Conservation (phyloP, 1,140 invertebrate genomes). For the Cyrtorhinus lividipennis region DNA sequence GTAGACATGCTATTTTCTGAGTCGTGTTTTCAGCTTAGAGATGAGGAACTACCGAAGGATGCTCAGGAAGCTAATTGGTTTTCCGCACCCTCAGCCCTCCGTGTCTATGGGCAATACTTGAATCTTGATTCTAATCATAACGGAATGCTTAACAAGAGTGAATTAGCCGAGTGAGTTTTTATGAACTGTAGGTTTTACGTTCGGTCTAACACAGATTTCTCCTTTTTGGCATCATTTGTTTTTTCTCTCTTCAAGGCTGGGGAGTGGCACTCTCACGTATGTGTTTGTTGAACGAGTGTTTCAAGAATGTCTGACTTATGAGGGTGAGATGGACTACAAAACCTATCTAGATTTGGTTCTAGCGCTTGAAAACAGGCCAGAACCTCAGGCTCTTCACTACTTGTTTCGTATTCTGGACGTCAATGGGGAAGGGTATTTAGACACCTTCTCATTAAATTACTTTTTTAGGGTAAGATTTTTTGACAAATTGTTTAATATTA, state of each 20-base stretch:
- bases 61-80: constrained; percentile 87
- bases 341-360: constrained; percentile 90
- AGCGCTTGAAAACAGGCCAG: constrained; percentile 80
- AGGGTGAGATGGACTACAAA: constrained; percentile 97
- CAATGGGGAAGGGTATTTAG: constrained; percentile 70
- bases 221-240: no score
- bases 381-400: constrained; percentile 82
- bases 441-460: constrained; percentile 80
- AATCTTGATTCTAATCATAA: constrained; percentile 90
- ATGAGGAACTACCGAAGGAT: constrained; percentile 70
- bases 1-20: no score
- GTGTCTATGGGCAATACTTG: constrained; percentile 85
- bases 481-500: no score
- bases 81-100: constrained; percentile 72
- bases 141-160: constrained; percentile 47
- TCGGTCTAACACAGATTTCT: no score
- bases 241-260: constrained; percentile 46
- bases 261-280: constrained; percentile 77
- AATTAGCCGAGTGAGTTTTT: constrained; percentile 1
- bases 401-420: constrained; percentile 87
- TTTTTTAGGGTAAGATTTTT: constrained; percentile 81
- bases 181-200: no score
- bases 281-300: constrained; percentile 87
- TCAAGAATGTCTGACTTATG: constrained; percentile 88
- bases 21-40: constrained; percentile 32